Evolutionary conservation across 2,113 vertebrate species (phyloP), one percentile per base, ranked within the genome.

Genomic region (Siphamia tubifer): DNA sequence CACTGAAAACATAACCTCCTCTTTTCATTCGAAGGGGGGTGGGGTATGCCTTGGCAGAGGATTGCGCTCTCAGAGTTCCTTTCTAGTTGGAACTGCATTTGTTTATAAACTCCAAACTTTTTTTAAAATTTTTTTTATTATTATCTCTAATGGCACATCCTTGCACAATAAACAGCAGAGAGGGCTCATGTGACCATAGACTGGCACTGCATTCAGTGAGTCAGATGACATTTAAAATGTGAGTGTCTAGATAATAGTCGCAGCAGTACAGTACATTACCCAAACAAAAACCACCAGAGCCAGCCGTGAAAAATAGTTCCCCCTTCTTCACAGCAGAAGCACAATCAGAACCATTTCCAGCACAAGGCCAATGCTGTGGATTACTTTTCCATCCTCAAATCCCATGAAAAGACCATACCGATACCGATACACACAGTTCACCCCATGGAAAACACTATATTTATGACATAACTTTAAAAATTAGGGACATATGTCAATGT

Each of bases 181-280:
- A 21, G 21, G 38, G 55, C 23, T 30, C 25, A 28, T n/a, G 6
- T 28, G 47, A 40, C 39, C 5, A 5, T 3, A 16, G 23, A n/a
- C 53, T 15, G 55, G 61, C 40, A 52, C 43, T 24, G 54, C 27
- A 20, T 49, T 62, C 45, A 28, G 4, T 23, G 53, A 47, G 27
- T 34, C 17, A 9, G 21, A 62, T 34, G 9, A 55, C 4, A 20
- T 17, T 31, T 16, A 25, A 39, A 38, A 10, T 36, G 44, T 55
- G 16, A 43, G 56, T 39, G 65, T 54, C 24, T 21, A 30, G 45
- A 30, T n/a, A 39, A 61, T 31, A 35, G 27, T 13, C 52, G 48
- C 43, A 61, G 69, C 51, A 31, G 40, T 31, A 70, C 71, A 70
- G 54, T 44, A 51, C 44, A 53, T 43, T 7, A 58, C 58, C 36